Conservation (phyloP, 2,797 vertebrate genomes). For the Gymnoscopelus braueri region DNA sequence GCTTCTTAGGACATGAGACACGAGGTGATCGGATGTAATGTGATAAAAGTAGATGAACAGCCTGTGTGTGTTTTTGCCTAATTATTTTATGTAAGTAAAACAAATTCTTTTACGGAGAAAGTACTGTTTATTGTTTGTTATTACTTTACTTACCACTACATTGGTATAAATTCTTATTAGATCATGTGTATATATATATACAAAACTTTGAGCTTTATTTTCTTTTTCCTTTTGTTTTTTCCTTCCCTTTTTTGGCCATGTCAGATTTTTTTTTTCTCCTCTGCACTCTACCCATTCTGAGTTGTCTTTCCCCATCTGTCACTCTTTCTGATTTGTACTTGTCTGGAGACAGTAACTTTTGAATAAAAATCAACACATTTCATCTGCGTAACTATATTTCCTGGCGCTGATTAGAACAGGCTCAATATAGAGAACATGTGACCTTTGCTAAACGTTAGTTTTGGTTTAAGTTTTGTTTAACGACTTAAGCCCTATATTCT, state of each 20-base stretch:
- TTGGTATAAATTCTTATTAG: conserved; percentile 99
- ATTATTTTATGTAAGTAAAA: conserved; percentile 86
- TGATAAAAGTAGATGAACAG: conserved; percentile 80
- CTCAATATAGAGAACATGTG: conserved; percentile 23
- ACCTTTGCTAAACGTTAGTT: not conserved
- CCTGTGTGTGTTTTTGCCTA: conserved; percentile 83
- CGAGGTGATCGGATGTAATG: conserved; percentile 81
- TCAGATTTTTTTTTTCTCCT: conserved; percentile 61
- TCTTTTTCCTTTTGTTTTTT: conserved; percentile 71
- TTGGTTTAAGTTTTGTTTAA: no score
- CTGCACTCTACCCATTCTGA: conserved; percentile 83
- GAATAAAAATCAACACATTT: conserved; percentile 99
- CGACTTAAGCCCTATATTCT: no score
- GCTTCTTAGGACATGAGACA: conserved; percentile 95
- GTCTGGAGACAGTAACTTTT: conserved; percentile 99
- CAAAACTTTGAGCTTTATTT: conserved; percentile 79
- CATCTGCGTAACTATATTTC: conserved; percentile 76
- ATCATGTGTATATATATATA: conserved; percentile 87
- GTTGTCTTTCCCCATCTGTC: conserved; percentile 96
- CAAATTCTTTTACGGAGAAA: conserved; percentile 82
- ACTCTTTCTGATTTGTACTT: conserved; percentile 99
- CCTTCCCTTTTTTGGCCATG: conserved; percentile 69
- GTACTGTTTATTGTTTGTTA: conserved; percentile 94
- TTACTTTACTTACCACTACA: conserved; percentile 96
- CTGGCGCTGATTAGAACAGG: conserved; percentile 9